phyloP scores from a whole-genome alignment of 2,797 vertebrate species.

The Diglossa cyanea region DNA sequence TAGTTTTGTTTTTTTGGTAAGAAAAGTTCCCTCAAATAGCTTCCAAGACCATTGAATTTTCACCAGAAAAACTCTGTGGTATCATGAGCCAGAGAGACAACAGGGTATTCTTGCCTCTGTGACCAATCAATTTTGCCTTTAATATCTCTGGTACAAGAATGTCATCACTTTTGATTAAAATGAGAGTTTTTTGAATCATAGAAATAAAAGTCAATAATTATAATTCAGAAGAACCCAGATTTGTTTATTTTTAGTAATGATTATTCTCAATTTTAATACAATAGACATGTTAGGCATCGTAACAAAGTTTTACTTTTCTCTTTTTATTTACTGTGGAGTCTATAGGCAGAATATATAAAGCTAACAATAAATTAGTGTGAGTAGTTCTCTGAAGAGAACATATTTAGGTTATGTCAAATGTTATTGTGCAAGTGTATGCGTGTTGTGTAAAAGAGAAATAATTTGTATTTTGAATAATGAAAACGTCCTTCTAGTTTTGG shows the following conservation, averaged over 20 bases:
- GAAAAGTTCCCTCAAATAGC: background rate
- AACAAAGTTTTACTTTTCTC: background rate
- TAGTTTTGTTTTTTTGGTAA: background rate
- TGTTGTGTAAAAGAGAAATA: background rate
- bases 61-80: background rate
- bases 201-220: background rate
- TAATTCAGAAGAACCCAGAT: background rate
- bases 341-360: background rate
- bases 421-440: background rate
- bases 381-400: background rate
- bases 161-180: background rate
- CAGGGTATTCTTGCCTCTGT: background rate
- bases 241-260: background rate
- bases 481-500: background rate
- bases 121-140: background rate
- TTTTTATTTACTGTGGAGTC: background rate
- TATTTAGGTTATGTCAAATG: background rate
- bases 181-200: background rate
- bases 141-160: background rate
- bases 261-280: background rate
- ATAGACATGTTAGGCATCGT: background rate
- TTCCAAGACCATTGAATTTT: background rate
- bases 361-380: background rate
- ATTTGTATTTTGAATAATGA: background rate
- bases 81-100: background rate